Evolutionary conservation across 2,113 vertebrate genomes (phyloP), one percentile per base, ranked within the genome.

Genomic region (Sceloporus undulatus): DNA sequence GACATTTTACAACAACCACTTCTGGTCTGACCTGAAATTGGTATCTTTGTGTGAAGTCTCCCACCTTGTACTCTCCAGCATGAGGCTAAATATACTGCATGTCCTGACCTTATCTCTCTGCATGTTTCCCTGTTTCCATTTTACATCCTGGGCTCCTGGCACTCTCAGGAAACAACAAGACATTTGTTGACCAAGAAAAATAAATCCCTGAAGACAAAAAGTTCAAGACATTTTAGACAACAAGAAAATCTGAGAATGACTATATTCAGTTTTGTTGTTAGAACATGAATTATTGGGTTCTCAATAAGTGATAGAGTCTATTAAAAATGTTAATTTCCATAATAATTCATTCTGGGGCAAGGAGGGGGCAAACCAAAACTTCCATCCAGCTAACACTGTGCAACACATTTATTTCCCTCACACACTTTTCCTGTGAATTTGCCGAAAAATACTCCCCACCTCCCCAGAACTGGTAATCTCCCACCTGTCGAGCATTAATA

Each of bases 401-500:
- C 88, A 76, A 54, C 85, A 82, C 76, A 89, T 92, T 89, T 91
- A 92, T 91, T 93, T 93, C 86, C 82, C 86, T 86, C 89, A 65
- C 87, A 87, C 77, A 88, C 42, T 70, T 77, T 83, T 88, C 87
- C 80, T 25, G 42, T 73, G 38, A 52, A 89, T 92, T 90, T 91
- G 48, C 88, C 81, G 89, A 59, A 80, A 91, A 14, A 29, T 88
- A 75, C 82, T 88, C 85, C 77, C 29, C 71, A 86, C 84, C 90
- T 84, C 90, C 84, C 87, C 65, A 79, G 91, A 77, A 80, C 9
- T 0, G 0, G 79, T 79, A 94, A 94, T 82, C 11, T 90, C 90
- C 88, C 88, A 90, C 88, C 87, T 90, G 89, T 94, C 87, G 89
- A 91, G 79, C 25, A 80, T 94, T 91, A 93, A 92, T 90, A 89